Base-by-base conservation (phyloP, 1,140 invertebrate genomes). In the Acyrthosiphon pisum region DNA sequence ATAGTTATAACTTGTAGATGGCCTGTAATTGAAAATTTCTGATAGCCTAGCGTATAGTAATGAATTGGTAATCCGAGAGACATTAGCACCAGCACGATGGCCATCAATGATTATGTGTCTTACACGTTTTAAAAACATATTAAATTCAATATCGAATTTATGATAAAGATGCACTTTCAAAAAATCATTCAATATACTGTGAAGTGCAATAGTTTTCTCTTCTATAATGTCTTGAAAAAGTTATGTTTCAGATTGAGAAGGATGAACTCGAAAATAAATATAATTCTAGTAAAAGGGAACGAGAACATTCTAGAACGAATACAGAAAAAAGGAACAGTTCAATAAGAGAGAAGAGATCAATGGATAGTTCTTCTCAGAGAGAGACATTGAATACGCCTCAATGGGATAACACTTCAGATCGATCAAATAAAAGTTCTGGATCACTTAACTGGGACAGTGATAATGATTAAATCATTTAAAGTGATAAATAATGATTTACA, bases 111-210 rank as follows among this genome's bases (percentile, higher is more conserved):
- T 83, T 6, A 92, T 50, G 11, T 22, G 60, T 37, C 30, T 92
- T 30, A 37, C 23, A 8, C 44, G 91, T 76, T 92, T 92, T 11
- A 83, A 48, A 92, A 92, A 92, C 0, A 37, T 53, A 22, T 46
- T 50, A 37, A 92, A 92, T 83, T 92, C 91, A 14, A 83, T 14
- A n/a, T 92, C 76, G 84, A 92, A 92, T 92, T 53, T 92, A 83
- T 76, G 91, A 83, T 81, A 92, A 30, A 76, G 60, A 4, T 50
- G 68, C 4, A 92, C 91, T 48, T 92, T 76, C 8, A 92, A 83
- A 92, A 92, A 92, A 2, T 92, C 91, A 81, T n/a, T 23, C n/a
- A 92, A 48, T 6, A 7, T 7, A 35, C 48, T 83, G 6, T 46
- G 91, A 6, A 92, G n/a, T 23, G n/a, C 44, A 18, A 18, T 4